These are phyloP conservation scores for Eudyptes chrysolophus DNA, from an alignment of 2,113 vertebrate genomes.

Conservation along the genomic window DNA sequence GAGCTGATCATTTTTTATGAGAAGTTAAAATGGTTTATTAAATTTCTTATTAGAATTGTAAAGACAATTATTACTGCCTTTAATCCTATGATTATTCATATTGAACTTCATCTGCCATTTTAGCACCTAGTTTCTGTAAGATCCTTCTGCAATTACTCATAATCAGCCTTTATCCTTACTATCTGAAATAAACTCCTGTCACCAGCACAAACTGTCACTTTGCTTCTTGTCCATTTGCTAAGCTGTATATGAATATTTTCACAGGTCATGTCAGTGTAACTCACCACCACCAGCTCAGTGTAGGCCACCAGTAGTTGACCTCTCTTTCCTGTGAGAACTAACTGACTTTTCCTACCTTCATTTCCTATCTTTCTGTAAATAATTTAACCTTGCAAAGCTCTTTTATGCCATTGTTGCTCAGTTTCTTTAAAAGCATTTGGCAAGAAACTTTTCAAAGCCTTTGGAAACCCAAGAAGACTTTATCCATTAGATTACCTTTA, in stretches of 20 bases:
- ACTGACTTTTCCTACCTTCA: background rate
- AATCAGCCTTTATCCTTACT: background rate
- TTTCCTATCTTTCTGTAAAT: background rate
- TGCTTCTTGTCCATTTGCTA: background rate
- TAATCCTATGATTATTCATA: background rate
- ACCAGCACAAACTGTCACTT: background rate
- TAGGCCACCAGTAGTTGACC: background rate
- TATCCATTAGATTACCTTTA: background rate
- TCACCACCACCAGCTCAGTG: background rate
- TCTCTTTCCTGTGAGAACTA: background rate
- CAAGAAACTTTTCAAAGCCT: background rate
- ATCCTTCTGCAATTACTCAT: background rate
- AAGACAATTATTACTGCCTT: background rate
- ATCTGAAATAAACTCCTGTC: background rate
- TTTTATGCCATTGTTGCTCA: background rate
- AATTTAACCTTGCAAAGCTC: background rate
- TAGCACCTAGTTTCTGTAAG: background rate
- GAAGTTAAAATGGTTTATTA: background rate
- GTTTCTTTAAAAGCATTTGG: background rate
- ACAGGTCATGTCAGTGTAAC: background rate
- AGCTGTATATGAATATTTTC: background rate
- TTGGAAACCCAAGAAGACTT: background rate
- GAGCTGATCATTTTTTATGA: background rate
- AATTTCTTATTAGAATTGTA: background rate
- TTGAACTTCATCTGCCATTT: background rate